Conservation (phyloP, 1,140 invertebrate genomes). For the Brachionus sp. region DNA sequence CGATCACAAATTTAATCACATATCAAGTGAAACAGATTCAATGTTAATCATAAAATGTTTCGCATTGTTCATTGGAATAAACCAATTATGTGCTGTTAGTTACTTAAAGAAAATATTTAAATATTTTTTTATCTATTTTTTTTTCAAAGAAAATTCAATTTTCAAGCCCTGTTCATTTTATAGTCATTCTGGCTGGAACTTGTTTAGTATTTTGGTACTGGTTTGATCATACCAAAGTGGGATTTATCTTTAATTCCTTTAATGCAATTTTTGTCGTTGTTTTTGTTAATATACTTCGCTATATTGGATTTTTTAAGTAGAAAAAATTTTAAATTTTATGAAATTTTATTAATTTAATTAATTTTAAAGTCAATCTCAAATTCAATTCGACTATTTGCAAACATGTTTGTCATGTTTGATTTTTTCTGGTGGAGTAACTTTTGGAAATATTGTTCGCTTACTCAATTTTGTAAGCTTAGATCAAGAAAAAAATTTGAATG, state of each 20-base stretch:
- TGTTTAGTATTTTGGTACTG: constrained; percentile 45
- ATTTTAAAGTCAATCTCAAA: constrained; percentile 9
- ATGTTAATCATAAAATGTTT: constrained; percentile 33
- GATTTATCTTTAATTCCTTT: constrained; percentile 36
- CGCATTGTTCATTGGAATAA: constrained; percentile 29
- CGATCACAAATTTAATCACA: constrained; percentile 27
- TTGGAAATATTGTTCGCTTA: constrained; percentile 29
- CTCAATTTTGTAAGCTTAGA: constrained; percentile 28
- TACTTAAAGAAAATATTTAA: neutral
- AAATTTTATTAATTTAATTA: neutral
- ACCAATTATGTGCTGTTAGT: constrained; percentile 39
- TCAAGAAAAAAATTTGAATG: neutral
- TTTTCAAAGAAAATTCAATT: constrained; percentile 45
- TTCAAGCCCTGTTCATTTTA: constrained; percentile 28
- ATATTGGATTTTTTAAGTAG: constrained; percentile 36
- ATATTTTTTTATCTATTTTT: neutral
- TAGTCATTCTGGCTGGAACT: neutral
- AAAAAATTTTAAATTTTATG: neutral
- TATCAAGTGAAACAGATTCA: neutral
- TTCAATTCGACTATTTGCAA: constrained; percentile 41
- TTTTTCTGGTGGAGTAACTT: constrained; percentile 24
- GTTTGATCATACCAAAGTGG: constrained; percentile 26
- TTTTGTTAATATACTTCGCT: neutral
- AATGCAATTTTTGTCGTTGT: constrained; percentile 22
- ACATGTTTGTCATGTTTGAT: constrained; percentile 39